Base-by-base conservation (phyloP, 2,888 invertebrate species). In the Plebejus anna region DNA sequence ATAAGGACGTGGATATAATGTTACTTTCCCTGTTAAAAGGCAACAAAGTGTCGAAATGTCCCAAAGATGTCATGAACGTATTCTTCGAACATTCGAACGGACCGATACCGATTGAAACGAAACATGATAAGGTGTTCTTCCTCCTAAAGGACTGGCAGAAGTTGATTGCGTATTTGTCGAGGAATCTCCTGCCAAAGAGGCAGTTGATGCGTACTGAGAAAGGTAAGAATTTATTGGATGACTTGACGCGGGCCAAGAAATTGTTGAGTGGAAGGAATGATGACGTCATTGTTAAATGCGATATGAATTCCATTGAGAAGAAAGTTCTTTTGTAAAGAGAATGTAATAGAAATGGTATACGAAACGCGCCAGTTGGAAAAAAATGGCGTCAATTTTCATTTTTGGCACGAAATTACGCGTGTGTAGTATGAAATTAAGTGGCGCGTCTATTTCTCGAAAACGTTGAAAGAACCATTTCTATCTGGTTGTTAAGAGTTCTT, bases 61-160 rank as follows among this genome's bases (percentile, higher is more conserved):
- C 84, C 0, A 92, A 93, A 79, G 86, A 90, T 4, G 81, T 93
- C 0, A 79, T 89, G 4, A 93, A 92, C 66, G 87, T 94, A 0
- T 86, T 88, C 79, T 93, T 93, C 72, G 91, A 93, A 76, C 88
- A 93, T 79, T 93, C 93, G 0, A 87, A 87, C 76, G 90, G 87
- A 0, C 80, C 81, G 1, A 78, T 92, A 2, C 93, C 93, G 0
- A 78, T 88, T 0, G 93, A 93, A 77, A 91, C 90, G 0, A 84
- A 84, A 13, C 84, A 87, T 5, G 87, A 86, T 4, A 87, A 86
- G 75, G 84, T 82, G 0, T 93, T 89, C 80, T 85, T 86, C 80
- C 79, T 94, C 0, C 81, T 93, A 0, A 89, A 87, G 70, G 92
- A 94, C 78, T 93, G 91, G 90, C 89, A 92, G 79, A 91, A 90